These are phyloP conservation scores for Apis dorsata DNA, from an alignment of 1,140 invertebrate genomes.

Conservation along the genomic window DNA sequence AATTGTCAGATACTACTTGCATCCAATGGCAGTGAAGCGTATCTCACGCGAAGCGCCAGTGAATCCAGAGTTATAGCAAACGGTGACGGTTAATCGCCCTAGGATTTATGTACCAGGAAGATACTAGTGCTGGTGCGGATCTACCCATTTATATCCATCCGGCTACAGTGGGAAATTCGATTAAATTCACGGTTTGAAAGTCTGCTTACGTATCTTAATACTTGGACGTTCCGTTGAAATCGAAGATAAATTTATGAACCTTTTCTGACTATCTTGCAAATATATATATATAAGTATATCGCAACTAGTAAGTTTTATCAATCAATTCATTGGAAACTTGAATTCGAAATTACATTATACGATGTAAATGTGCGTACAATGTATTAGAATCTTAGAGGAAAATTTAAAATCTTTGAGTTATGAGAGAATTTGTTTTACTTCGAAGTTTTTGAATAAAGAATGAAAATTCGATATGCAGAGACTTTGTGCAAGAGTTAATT, in stretches of 20 bases:
- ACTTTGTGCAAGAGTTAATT: too few species aligned
- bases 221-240: not conserved
- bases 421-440: too few species aligned
- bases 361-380: too few species aligned
- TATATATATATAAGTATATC: not conserved
- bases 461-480: too few species aligned
- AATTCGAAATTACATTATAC: too few species aligned
- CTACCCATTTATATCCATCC: slow-evolving; percentile 52
- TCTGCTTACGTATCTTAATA: slow-evolving; percentile 1
- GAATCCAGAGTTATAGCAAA: slow-evolving; percentile 39
- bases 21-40: slow-evolving; percentile 48
- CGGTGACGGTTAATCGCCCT: slow-evolving; percentile 47
- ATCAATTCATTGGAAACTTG: not conserved
- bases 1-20: not conserved
- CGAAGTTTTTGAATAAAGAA: too few species aligned
- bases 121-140: slow-evolving; percentile 41
- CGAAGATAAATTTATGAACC: not conserved
- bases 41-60: slow-evolving; percentile 38
- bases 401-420: too few species aligned
- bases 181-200: slow-evolving; percentile 58
- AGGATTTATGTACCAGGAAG: slow-evolving; percentile 63
- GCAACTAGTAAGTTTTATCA: not conserved
- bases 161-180: slow-evolving; percentile 31
- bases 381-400: too few species aligned
- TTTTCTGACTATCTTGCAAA: not conserved